phyloP scores from a whole-genome alignment of 2,797 vertebrate species.

The Sebastes variabilis region DNA sequence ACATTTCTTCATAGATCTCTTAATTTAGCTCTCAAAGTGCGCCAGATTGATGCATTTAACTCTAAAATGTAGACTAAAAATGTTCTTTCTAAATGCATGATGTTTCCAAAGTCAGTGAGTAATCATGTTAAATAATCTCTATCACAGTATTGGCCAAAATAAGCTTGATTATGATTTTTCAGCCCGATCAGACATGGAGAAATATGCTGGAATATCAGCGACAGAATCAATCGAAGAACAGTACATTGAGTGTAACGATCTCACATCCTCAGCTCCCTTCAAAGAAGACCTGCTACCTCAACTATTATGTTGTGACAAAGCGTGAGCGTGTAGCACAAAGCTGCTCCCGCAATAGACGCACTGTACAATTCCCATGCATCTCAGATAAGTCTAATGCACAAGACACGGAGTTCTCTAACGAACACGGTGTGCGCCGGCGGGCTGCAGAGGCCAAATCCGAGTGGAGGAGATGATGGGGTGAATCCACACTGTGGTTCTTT shows the following conservation, averaged over 20 bases:
- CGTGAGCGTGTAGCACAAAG: conserved; percentile 4
- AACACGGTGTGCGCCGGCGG: conserved; percentile 36
- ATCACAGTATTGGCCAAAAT: too few relatives aligned
- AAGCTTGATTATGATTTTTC: too few relatives aligned
- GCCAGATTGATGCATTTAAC: too few relatives aligned
- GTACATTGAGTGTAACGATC: background rate
- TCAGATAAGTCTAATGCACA: conserved; percentile 29
- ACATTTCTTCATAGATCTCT: too few relatives aligned
- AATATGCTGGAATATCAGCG: background rate
- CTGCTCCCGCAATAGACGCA: background rate
- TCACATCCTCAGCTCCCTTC: background rate
- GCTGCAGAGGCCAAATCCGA: conserved; percentile 53
- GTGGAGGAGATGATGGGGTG: conserved; percentile 59
- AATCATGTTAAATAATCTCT: too few relatives aligned
- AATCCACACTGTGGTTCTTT: conserved; percentile 65
- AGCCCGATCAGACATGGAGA: background rate
- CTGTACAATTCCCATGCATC: conserved; percentile 27
- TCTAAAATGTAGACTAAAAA: too few relatives aligned
- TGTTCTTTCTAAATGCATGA: too few relatives aligned
- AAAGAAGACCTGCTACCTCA: background rate
- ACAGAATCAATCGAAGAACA: background rate
- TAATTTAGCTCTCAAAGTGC: too few relatives aligned
- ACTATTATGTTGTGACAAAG: conserved; percentile 13
- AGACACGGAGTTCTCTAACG: conserved; percentile 49
- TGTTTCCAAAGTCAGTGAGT: too few relatives aligned